Percentiles rank a stretch among this genome's conserved stretches.
Conservation (phyloP, 2,888 invertebrate genomes). For the Onthophagus sagittarius region DNA sequence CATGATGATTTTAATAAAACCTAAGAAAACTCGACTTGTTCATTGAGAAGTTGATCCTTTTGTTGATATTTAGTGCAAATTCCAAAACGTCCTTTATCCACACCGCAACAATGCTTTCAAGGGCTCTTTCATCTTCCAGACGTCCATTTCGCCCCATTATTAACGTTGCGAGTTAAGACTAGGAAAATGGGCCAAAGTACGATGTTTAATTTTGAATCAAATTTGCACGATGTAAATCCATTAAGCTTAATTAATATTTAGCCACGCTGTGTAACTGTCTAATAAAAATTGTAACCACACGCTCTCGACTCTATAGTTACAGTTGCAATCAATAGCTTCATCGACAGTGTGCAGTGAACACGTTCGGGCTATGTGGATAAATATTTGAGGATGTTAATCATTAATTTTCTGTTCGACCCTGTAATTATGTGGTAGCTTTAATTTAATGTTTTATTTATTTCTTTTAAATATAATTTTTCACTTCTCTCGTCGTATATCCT, state of each 20-base stretch:
- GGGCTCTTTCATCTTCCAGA: too few species aligned
- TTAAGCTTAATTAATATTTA: neutral
- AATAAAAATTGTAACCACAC: neutral
- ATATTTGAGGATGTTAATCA: neutral
- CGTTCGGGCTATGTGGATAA: neutral
- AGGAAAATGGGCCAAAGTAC: too few species aligned
- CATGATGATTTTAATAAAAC: too few species aligned
- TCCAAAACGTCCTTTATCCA: too few species aligned
- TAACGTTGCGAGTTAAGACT: too few species aligned
- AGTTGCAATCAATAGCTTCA: neutral
- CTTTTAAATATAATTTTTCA: neutral
- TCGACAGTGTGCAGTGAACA: neutral
- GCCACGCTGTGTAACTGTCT: neutral
- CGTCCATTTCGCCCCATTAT: too few species aligned
- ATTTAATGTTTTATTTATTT: too few species aligned
- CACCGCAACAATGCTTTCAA: too few species aligned
- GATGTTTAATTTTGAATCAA: neutral
- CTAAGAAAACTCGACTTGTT: too few species aligned
- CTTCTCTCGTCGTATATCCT: neutral
- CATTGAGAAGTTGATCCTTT: too few species aligned
- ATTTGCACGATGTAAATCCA: neutral
- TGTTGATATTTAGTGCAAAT: too few species aligned
- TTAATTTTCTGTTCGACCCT: neutral
- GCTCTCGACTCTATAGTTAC: neutral
- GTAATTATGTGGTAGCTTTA: neutral